These are phyloP conservation scores for Gibbula magus DNA, from an alignment of 2,888 invertebrate species.

Conservation along the genomic window DNA sequence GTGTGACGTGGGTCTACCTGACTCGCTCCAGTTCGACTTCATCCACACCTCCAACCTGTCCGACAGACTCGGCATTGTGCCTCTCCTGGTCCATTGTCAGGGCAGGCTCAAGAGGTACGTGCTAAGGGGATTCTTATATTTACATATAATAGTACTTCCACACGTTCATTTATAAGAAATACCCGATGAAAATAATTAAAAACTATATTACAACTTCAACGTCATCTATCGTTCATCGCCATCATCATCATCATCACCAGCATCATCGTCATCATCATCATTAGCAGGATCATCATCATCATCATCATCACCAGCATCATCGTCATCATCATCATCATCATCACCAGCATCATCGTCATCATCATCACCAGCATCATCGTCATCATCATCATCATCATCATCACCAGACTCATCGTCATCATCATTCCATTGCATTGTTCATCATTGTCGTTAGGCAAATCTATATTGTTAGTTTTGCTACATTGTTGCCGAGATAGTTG, in stretches of 20 bases:
- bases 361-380: not conserved
- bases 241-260: slow-evolving; percentile 8
- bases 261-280: slow-evolving; percentile 24
- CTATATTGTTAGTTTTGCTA: too few relatives aligned
- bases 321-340: slow-evolving; percentile 15
- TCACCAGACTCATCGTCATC: too few relatives aligned
- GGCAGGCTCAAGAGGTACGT: slow-evolving; percentile 1
- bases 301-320: not conserved
- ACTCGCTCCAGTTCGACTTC: not conserved
- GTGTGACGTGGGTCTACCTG: not conserved
- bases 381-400: slow-evolving; percentile 33
- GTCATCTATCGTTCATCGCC: not conserved
- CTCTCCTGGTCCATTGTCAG: not conserved
- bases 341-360: slow-evolving; percentile 10
- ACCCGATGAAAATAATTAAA: too few relatives aligned
- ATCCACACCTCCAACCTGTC: not conserved
- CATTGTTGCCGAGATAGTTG: too few relatives aligned
- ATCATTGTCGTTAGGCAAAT: too few relatives aligned
- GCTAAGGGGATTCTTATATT: too few relatives aligned
- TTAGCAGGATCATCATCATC: not conserved
- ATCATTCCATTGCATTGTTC: too few relatives aligned
- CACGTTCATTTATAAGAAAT: too few relatives aligned
- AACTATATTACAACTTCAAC: too few relatives aligned
- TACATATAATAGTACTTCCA: too few relatives aligned
- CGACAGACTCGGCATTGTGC: not conserved